Conservation (phyloP, 2,113 vertebrate genomes). For the Peromyscus californicus region DNA sequence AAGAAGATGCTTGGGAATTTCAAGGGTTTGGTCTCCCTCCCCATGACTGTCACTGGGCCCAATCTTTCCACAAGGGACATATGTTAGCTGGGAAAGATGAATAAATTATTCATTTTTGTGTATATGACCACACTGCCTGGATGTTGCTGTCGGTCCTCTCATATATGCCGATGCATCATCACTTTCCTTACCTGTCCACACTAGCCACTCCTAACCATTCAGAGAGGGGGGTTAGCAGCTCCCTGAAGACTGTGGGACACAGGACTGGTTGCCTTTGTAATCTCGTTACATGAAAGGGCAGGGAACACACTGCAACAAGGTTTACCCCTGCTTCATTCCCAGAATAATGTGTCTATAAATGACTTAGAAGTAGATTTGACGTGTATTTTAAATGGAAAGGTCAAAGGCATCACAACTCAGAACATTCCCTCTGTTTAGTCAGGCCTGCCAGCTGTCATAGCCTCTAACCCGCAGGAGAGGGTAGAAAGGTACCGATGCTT, state of each 20-base stretch:
- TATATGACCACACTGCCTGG: not conserved
- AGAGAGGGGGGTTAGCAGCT: not conserved
- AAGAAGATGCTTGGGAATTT: not conserved
- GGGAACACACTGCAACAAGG: conserved; percentile 17
- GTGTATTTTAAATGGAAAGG: conserved; percentile 66
- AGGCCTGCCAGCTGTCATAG: not conserved
- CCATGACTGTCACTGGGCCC: not conserved
- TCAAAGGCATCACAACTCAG: conserved; percentile 50
- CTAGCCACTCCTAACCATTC: not conserved
- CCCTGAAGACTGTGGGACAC: not conserved
- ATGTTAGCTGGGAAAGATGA: not conserved
- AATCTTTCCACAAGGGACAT: not conserved
- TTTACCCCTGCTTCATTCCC: conserved; percentile 35
- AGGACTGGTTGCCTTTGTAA: conserved; percentile 38
- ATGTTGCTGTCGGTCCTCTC: not conserved
- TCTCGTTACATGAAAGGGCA: conserved; percentile 60
- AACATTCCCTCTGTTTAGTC: conserved; percentile 21
- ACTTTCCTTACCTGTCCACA: not conserved
- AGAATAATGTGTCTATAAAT: conserved; percentile 50
- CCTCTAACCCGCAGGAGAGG: not conserved
- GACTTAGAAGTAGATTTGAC: conserved; percentile 70
- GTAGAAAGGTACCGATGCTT: not conserved
- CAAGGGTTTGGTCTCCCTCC: not conserved
- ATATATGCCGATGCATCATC: not conserved
- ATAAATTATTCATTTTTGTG: not conserved